A percentile compares a stretch with the other conserved stretches of the same genome.
Evolutionary conservation across 2,113 vertebrate genomes (phyloP).

Genomic region (Rhizomys pruinosus): DNA sequence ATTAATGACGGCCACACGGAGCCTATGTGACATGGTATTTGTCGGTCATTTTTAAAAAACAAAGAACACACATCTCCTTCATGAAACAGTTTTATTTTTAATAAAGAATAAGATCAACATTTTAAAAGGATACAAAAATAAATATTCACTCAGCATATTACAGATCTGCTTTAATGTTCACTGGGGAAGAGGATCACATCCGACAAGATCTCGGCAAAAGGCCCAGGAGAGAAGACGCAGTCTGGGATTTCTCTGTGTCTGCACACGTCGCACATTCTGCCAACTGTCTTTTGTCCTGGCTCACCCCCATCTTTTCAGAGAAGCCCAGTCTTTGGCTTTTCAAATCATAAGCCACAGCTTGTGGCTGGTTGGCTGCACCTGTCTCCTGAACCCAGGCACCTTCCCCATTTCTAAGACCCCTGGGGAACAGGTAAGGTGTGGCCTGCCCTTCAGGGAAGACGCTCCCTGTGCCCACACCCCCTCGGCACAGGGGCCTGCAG

Average conservation of each 20-base stretch:
- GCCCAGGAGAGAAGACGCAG: neutral
- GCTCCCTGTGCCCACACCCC: neutral
- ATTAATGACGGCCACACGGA: neutral
- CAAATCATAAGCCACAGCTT: neutral
- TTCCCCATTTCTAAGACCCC: neutral
- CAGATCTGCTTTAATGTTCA: neutral
- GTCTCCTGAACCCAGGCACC: neutral
- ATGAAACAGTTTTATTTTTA: conserved; percentile 83
- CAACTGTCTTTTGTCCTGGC: rapidly evolving
- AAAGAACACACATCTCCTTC: conserved; percentile 18
- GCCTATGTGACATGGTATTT: neutral
- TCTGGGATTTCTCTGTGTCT: neutral
- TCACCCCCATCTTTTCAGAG: rapidly evolving
- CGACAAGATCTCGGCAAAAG: neutral
- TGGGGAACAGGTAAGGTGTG: neutral
- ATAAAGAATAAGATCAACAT: conserved; percentile 61
- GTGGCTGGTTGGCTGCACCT: no score
- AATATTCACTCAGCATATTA: conserved; percentile 80
- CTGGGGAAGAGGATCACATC: neutral
- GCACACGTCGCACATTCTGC: rapidly evolving
- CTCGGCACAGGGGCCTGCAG: neutral
- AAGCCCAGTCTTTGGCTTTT: neutral
- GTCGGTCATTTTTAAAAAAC: neutral
- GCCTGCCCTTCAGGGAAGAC: neutral
- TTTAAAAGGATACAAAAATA: conserved; percentile 81